Evolutionary conservation across 1,140 invertebrate genomes (phyloP).

Genomic region (Euschistus heros): DNA sequence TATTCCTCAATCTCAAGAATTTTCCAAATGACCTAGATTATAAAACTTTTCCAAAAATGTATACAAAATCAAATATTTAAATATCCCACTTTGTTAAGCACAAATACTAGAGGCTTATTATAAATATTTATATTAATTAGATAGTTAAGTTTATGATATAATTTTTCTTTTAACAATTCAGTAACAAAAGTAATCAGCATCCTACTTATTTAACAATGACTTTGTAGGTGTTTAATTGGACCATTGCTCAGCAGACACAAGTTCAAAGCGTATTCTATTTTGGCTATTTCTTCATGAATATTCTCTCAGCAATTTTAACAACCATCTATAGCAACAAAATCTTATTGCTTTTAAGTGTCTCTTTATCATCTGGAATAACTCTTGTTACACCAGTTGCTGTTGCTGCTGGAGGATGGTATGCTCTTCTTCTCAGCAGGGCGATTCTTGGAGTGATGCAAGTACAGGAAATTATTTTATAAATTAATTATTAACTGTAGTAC

Average conservation of each 20-base stretch:
- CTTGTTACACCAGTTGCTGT: conserved; percentile 6
- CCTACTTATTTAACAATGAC: too few relatives aligned
- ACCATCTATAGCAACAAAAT: conserved; percentile 20
- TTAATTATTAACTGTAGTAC: too few relatives aligned
- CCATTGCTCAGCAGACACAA: not conserved
- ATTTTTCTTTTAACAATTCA: too few relatives aligned
- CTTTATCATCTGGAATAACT: not conserved
- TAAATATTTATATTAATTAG: too few relatives aligned
- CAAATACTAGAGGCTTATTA: too few relatives aligned
- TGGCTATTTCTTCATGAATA: conserved; percentile 15
- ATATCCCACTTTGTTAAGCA: too few relatives aligned
- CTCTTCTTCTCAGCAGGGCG: conserved; percentile 3
- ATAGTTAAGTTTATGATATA: too few relatives aligned
- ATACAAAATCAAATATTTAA: too few relatives aligned
- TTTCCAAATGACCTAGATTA: too few relatives aligned
- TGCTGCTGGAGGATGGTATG: conserved; percentile 2
- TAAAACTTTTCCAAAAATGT: too few relatives aligned
- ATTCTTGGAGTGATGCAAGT: conserved; percentile 16
- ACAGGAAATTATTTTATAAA: not conserved
- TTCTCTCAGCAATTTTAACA: not conserved
- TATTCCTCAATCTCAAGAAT: too few relatives aligned
- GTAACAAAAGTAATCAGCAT: too few relatives aligned
- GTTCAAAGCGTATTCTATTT: conserved; percentile 11
- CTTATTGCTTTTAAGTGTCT: conserved; percentile 10
- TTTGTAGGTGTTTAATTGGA: conserved; percentile 13